phyloP scores from a whole-genome alignment of 35 echinoderm and acorn worm species.

The Lytechinus variegatus region DNA sequence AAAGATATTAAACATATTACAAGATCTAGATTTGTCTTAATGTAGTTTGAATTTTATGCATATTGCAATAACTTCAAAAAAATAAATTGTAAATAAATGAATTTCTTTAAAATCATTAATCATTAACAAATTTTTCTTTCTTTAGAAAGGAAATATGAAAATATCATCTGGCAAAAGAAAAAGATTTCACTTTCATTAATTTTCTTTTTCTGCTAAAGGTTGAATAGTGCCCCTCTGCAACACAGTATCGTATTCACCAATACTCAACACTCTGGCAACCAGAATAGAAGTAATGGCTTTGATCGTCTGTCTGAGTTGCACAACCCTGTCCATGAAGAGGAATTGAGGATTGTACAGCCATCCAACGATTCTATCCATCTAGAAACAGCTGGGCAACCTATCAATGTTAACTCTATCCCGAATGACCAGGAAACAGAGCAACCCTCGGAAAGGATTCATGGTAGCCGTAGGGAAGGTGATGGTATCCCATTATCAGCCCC shows the following conservation, averaged over 20 bases:
- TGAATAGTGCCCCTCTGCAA: not conserved
- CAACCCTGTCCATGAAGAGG: not conserved
- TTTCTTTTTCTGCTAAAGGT: not conserved
- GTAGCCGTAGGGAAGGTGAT: not conserved
- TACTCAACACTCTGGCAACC: not conserved
- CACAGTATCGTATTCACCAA: not conserved
- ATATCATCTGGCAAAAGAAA: no score
- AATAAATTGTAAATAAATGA: no score
- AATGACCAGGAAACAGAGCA: not conserved
- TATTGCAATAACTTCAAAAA: no score
- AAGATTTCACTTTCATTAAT: no score
- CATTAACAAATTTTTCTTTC: no score
- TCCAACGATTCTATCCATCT: not conserved
- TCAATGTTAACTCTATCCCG: not conserved
- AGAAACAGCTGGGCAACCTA: not conserved
- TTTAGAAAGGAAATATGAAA: no score
- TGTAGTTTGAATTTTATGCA: no score
- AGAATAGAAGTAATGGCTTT: not conserved
- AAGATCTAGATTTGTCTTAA: no score
- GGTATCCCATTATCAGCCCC: constrained; percentile 40
- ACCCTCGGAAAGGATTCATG: not conserved
- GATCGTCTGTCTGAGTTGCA: not conserved
- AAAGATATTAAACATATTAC: no score
- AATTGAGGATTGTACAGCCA: not conserved
- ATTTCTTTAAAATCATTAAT: no score